Base-by-base conservation (phyloP, 2,797 vertebrate species). In the Poeciliopsis presidionis region DNA sequence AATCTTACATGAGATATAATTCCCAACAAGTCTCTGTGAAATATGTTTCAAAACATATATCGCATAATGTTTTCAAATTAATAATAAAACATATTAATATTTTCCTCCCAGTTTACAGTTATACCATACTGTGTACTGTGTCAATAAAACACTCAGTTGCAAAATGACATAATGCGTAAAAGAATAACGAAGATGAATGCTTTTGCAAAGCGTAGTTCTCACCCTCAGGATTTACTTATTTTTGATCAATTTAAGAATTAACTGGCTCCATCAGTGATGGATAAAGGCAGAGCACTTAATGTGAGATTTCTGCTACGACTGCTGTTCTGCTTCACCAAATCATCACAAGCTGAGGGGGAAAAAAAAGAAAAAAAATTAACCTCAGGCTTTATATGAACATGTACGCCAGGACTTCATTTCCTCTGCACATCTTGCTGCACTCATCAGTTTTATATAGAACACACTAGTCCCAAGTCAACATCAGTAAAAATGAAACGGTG, bases 401-500 rank as follows among this genome's bases (percentile, higher is more conserved):
- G 86, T 90, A 83, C 47, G 74, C 90, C 87, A 89, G 90, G 87
- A 90, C 86, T 93, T 91, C 87, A 92, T 93, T 94, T 94, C 91
- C 92, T 94, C 85, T 86, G 77, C 87, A 25, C 82, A 80, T 91
- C 74, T 86, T 89, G 93, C 93, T 91, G 90, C 76, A 74, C 86
- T 94, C 94, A 95, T 93, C 94, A 93, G 69, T 92, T 94, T 93
- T 92, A 89, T 90, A 89, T 88, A 85, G 89, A 91, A 87, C 91
- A 88, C 71, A 33, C 82, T 81, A 69, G 90, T 93, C 89, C 86
- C 83, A 86, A 88, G 91, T 91, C 86, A 88, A 91, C 89, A 87
- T 80, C 83, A 83, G 91, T 89, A 84, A 87, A 92, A 91, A 89
- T 82, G 67, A 90, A 91, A 89, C 82, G 39, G 81, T 75, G 81